phyloP scores from a whole-genome alignment of 2,888 invertebrate species.

The Eupithecia dodoneata region DNA sequence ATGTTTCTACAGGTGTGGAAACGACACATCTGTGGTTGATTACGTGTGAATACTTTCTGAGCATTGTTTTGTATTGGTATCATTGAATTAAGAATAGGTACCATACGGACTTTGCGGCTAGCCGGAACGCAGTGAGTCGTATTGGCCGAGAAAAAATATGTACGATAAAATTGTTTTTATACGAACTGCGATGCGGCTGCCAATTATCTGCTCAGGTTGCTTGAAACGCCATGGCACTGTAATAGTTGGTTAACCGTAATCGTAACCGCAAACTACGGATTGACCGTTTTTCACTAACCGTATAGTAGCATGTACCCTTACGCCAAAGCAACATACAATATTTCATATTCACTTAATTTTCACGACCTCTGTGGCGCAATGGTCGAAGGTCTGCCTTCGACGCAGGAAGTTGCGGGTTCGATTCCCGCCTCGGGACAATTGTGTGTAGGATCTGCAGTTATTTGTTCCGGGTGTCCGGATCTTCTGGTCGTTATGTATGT shows the following conservation, averaged over 20 bases:
- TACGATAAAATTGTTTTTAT: background rate
- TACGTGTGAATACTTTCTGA: conserved; percentile 33
- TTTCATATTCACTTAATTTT: too few species aligned
- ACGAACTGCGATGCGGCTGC: background rate
- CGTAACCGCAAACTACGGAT: too few species aligned
- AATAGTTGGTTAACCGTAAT: background rate
- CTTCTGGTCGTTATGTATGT: too few species aligned
- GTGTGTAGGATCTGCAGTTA: too few species aligned
- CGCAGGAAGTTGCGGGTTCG: too few species aligned
- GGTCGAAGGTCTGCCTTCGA: too few species aligned
- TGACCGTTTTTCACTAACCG: too few species aligned
- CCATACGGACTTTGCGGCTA: background rate
- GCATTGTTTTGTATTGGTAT: conserved; percentile 12
- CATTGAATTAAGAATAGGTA: background rate
- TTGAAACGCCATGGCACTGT: background rate
- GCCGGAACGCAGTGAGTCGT: background rate
- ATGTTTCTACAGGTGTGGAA: conserved; percentile 51
- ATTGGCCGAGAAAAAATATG: background rate
- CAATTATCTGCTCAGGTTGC: background rate
- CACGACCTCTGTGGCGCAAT: too few species aligned
- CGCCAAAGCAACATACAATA: background rate
- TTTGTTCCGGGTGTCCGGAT: too few species aligned
- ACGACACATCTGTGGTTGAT: conserved; percentile 51
- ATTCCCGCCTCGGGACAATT: too few species aligned
- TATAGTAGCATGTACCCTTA: too few species aligned